These are phyloP conservation scores for Edolisoma coerulescens DNA, from an alignment of 2,113 vertebrate species.

Conservation along the genomic window DNA sequence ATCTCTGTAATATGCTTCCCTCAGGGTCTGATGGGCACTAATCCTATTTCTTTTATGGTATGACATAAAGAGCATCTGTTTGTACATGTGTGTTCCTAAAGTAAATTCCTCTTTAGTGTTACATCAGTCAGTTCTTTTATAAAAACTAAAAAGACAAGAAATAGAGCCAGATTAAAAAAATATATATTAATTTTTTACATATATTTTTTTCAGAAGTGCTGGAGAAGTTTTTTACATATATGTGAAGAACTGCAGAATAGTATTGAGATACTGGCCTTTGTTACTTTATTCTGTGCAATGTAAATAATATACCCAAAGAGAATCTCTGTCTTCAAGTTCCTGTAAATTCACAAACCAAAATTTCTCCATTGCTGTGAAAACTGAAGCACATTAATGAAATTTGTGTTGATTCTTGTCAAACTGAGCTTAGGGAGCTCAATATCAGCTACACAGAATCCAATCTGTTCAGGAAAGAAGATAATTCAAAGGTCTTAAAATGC, in stretches of 20 bases:
- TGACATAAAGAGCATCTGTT: not conserved
- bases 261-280: not conserved
- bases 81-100: not conserved
- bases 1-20: not conserved
- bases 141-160: not conserved
- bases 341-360: not conserved
- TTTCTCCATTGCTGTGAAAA: not conserved
- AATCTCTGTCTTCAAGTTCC: not conserved
- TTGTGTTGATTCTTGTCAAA: not conserved
- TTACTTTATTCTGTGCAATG: not conserved
- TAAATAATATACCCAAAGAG: not conserved
- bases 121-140: not conserved
- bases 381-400: not conserved
- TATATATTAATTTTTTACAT: not conserved
- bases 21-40: not conserved
- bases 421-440: not conserved
- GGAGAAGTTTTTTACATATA: not conserved
- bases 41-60: not conserved
- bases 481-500: not conserved
- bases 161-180: not conserved
- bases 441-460: not conserved
- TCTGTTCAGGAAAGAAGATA: not conserved
- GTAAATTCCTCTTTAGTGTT: not conserved
- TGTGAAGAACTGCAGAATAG: not conserved
- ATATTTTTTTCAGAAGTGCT: not conserved